Evolutionary conservation across 1,140 invertebrate genomes (phyloP).

Genomic region (Drosophila arizonae): DNA sequence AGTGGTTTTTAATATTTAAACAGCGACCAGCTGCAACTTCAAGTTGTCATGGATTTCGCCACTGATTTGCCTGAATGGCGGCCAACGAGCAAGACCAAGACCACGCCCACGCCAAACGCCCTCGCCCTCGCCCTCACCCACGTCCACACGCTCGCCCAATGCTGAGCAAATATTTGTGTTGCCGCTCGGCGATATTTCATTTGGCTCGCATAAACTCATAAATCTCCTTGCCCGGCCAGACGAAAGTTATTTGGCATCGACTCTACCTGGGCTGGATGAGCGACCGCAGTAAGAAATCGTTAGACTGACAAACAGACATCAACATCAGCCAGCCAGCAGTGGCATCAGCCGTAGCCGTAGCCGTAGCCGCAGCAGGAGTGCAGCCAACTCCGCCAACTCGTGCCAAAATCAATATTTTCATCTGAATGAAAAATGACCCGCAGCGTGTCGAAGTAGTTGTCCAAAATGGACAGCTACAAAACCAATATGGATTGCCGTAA

Average conservation of each 20-base stretch:
- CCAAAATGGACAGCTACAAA: conserved; percentile 53
- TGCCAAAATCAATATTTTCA: conserved; percentile 77
- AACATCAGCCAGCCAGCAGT: conserved; percentile 54
- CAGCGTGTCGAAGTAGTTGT: conserved; percentile 45
- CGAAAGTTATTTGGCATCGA: conserved; percentile 27
- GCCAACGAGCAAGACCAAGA: neutral
- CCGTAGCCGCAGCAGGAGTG: neutral
- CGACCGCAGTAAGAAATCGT: conserved; percentile 67
- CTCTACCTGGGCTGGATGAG: conserved; percentile 50
- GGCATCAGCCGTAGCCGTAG: conserved; percentile 9
- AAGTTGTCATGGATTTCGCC: conserved; percentile 27
- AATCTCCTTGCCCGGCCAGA: conserved; percentile 47
- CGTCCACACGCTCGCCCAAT: conserved; percentile 43
- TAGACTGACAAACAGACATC: conserved; percentile 79
- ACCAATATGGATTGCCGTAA: conserved; percentile 52
- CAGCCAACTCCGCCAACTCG: conserved; percentile 1
- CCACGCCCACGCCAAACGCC: neutral
- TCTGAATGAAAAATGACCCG: conserved; percentile 74
- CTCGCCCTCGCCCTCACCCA: neutral
- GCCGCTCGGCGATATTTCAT: conserved; percentile 73
- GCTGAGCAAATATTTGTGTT: conserved; percentile 69
- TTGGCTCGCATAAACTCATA: conserved; percentile 66
- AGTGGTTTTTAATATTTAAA: conserved; percentile 66
- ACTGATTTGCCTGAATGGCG: conserved; percentile 57
- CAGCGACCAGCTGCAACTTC: conserved; percentile 33